Conservation (phyloP, 2,797 vertebrate species). For the Thamnophis elegans region DNA sequence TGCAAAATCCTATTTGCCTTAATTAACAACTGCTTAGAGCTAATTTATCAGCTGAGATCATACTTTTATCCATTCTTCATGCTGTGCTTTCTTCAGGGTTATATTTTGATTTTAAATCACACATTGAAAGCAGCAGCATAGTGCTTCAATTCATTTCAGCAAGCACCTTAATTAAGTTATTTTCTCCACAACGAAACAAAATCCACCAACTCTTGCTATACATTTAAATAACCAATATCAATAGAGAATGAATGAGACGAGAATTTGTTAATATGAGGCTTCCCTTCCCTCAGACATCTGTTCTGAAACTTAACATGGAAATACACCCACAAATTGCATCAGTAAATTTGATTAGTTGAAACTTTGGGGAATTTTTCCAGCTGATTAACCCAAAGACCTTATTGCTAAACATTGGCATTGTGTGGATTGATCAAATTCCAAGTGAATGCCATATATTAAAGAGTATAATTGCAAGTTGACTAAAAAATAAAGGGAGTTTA, state of each 20-base stretch:
- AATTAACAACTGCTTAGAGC: constrained; percentile 65
- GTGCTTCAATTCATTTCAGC: constrained; percentile 62
- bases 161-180: constrained; percentile 67
- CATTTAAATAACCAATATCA: constrained; percentile 68
- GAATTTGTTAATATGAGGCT: constrained; percentile 61
- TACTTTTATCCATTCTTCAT: constrained; percentile 66
- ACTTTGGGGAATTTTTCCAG: constrained; percentile 72
- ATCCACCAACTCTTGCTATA: not conserved
- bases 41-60: constrained; percentile 67
- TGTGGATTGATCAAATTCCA: constrained; percentile 69
- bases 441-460: constrained; percentile 67
- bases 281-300: constrained; percentile 64
- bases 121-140: constrained; percentile 27
- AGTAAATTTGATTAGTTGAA: constrained; percentile 73
- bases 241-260: constrained; percentile 59
- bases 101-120: constrained; percentile 47
- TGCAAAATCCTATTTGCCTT: constrained; percentile 71
- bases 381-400: constrained; percentile 71
- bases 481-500: constrained; percentile 66
- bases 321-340: constrained; percentile 60
- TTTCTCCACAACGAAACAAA: constrained; percentile 39
- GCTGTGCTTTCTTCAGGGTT: constrained; percentile 56
- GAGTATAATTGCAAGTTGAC: constrained; percentile 67
- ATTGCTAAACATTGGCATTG: constrained; percentile 64
- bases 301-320: constrained; percentile 67